phyloP scores from a whole-genome alignment of 2,797 vertebrate genomes.

The Schizothorax lantsangensis region DNA sequence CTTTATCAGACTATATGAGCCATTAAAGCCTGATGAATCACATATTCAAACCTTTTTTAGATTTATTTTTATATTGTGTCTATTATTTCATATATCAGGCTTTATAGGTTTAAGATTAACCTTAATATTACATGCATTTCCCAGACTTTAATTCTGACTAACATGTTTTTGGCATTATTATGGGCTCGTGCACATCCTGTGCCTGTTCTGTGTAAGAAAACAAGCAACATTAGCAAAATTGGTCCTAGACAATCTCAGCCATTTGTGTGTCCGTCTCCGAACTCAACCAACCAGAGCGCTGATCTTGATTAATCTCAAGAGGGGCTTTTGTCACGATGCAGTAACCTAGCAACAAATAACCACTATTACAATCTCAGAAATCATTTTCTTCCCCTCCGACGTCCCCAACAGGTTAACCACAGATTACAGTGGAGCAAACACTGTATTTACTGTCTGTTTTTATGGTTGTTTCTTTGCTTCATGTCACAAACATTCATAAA shows the following conservation, averaged over 20 bases:
- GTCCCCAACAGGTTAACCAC: slow-evolving; percentile 39
- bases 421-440: slow-evolving; percentile 39
- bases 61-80: no score
- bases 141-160: background rate
- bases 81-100: background rate
- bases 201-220: background rate
- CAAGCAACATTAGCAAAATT: slow-evolving; percentile 23
- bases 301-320: slow-evolving; percentile 66
- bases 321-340: slow-evolving; percentile 54
- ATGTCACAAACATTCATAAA: background rate
- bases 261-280: slow-evolving; percentile 59
- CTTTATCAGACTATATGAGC: background rate
- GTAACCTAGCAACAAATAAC: slow-evolving; percentile 72
- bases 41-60: background rate
- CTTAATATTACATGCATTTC: background rate
- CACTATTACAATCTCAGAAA: slow-evolving; percentile 57
- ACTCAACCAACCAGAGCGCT: slow-evolving; percentile 57
- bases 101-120: background rate
- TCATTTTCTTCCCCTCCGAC: slow-evolving; percentile 45
- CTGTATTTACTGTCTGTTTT: background rate
- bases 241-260: slow-evolving; percentile 64
- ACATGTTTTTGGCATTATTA: background rate
- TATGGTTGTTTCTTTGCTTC: background rate
- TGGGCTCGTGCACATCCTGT: background rate
- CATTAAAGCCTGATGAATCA: background rate